phyloP scores from a whole-genome alignment of 35 echinoderm and acorn worm genomes.

The Ophiothrix spiculata region DNA sequence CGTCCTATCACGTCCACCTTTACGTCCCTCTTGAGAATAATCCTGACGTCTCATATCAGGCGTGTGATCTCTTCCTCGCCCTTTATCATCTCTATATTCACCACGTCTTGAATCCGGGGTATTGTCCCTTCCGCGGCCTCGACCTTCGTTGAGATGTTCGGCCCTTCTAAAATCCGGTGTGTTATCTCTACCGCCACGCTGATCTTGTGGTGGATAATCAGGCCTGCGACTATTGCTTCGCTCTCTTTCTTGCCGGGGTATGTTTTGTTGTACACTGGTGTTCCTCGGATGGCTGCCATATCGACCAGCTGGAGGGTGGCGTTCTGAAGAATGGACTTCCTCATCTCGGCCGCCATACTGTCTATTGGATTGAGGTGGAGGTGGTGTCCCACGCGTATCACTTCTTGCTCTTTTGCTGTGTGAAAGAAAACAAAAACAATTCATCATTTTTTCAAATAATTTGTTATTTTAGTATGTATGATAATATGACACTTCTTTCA shows the following conservation, averaged over 20 bases:
- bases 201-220: not conserved
- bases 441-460: no score
- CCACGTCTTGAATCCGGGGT: slow-evolving; percentile 30
- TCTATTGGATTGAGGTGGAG: not conserved
- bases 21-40: not conserved
- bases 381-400: not conserved
- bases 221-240: slow-evolving; percentile 7
- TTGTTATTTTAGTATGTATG: no score
- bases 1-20: not conserved
- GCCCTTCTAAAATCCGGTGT: slow-evolving; percentile 9
- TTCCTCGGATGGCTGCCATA: not conserved
- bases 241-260: not conserved
- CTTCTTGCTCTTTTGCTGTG: not conserved
- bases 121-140: slow-evolving; percentile 28
- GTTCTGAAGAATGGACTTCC: not conserved
- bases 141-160: not conserved
- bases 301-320: not conserved
- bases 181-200: slow-evolving; percentile 7
- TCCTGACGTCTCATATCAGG: slow-evolving; percentile 30
- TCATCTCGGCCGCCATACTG: not conserved
- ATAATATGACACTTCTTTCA: no score
- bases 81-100: slow-evolving; percentile 6
- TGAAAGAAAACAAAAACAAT: no score
- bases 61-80: slow-evolving; percentile 35
- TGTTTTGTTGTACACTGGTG: not conserved